Evolutionary conservation across 2,888 invertebrate species (phyloP), one percentile per base, ranked within the genome.

Genomic region (Tineola bisselliella): DNA sequence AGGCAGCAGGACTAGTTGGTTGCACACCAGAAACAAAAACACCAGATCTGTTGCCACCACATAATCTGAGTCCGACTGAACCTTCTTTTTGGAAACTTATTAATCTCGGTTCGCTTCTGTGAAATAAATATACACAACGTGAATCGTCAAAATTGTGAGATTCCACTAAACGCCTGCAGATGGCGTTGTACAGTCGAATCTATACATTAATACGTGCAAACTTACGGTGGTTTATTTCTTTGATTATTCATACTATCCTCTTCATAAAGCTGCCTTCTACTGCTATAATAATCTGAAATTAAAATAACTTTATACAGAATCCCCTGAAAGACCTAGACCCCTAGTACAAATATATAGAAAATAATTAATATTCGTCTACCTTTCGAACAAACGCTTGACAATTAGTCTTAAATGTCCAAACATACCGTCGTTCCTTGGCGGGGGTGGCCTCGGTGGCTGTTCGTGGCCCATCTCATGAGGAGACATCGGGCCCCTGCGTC

Each of bases 1-100:
- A 81, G 0, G 97, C 96, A 0, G 99, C 99, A 0, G 97, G 98
- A 69, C 97, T 97, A 44, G 96, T 95, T 0, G 97, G 95, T 75
- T 99, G 98, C 0, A 99, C 98, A 0, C 98, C 98, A 0, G 98
- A 98, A 52, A 99, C 98, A 81, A 98, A 99, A 69, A 99, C 98
- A 0, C 99, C 99, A 0, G 96, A 97, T 71, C 97, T 93, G 79
- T 99, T 99, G 19, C 99, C 99, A n/a, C 99, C 99, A 17, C 98
- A 98, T 63, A 99, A 84, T 61, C 99, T 90, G 61, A 99, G 93
- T 0, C 99, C 99, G 0, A 98, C 96, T 0, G 95, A 96, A 1
- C 97, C 96, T 73, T 98, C 97, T 77, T 98, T 98, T 77, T 96
- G 94, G 87, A 98, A 98, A 70, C 96, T 95, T 68, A 98, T 96